Evolutionary conservation across 1,140 invertebrate genomes (phyloP), one percentile per base, ranked within the genome.

Genomic region (Drosophila guanche): DNA sequence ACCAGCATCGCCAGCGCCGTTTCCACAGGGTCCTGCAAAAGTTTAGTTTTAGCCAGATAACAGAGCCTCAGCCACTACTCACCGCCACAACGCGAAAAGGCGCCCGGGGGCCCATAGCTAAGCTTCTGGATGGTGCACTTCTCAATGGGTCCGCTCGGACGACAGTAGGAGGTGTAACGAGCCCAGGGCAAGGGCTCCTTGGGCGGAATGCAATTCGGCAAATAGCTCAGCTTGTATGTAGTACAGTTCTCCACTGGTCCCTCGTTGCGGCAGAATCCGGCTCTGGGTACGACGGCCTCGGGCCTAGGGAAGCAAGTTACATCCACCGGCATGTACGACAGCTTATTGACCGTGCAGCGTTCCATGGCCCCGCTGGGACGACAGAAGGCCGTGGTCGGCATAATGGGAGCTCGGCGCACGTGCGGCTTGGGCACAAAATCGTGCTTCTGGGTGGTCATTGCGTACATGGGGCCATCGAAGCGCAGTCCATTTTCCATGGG

Each of bases 401-500:
- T 93, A 50, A 92, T 94, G 66, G 91, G 93, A 5, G 90, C 76
- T 0, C 92, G 91, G 27, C 90, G 89, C 62, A 91, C 90, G 47
- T 91, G 88, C 0, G 92, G 93, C 91, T 95, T 96, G 56, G 95
- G 94, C 7, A 94, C 94, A 79, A 93, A 96, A 91, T 95, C 95
- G 73, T 95, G 94, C 63, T 95, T 95, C 60, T 95, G 94, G 7
- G 95, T 95, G 1, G 95, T 96, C 58, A 94, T 91, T 61, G 94
- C 93, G 83, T 95, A 94, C 92, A 96, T 95, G 20, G 95, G 94
- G 5, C 95, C 95, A 79, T 93, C 92, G 2, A 94, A 90, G 8
- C 85, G 79, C 46, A 91, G 43, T 6, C 77, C 77, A 42, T 90
- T 89, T 42, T 85, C 78, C 67, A 74, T 81, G 5, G 91, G 91